These are phyloP conservation scores for Picathartes gymnocephalus DNA, from an alignment of 2,113 vertebrate genomes.

Conservation along the genomic window DNA sequence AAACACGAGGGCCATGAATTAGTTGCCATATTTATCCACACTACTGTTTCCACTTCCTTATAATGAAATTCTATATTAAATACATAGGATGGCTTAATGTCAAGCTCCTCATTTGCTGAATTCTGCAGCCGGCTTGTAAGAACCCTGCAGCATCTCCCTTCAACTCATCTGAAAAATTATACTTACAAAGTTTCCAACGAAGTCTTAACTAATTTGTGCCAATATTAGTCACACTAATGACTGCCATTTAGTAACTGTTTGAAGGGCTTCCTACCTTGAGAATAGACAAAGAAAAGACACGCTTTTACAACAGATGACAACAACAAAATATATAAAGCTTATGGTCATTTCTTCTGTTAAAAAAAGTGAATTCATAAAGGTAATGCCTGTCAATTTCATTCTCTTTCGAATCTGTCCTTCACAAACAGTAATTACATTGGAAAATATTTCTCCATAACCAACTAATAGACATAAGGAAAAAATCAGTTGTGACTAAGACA, in stretches of 20 bases:
- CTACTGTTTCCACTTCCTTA: not conserved
- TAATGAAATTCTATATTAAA: not conserved
- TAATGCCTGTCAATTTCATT: not conserved
- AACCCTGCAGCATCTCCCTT: not conserved
- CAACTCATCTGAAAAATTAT: not conserved
- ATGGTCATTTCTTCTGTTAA: not conserved
- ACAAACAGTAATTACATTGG: not conserved
- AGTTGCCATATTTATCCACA: not conserved
- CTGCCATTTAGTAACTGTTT: not conserved
- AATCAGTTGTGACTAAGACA: not conserved
- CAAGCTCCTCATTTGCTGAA: not conserved
- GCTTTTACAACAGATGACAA: not conserved
- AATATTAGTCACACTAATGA: not conserved
- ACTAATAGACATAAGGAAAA: not conserved
- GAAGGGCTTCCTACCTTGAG: not conserved
- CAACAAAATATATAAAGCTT: slow-evolving; percentile 4
- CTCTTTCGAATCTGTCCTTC: not conserved
- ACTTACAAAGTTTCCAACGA: not conserved
- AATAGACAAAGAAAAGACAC: not conserved
- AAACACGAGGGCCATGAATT: not conserved
- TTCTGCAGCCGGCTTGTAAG: not conserved
- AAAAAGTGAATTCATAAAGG: slow-evolving; percentile 48
- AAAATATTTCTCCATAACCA: not conserved
- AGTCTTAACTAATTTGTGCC: not conserved
- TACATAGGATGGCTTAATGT: not conserved